These are phyloP conservation scores for Pachycephala philippinensis DNA, from an alignment of 2,113 vertebrate species.

Conservation along the genomic window DNA sequence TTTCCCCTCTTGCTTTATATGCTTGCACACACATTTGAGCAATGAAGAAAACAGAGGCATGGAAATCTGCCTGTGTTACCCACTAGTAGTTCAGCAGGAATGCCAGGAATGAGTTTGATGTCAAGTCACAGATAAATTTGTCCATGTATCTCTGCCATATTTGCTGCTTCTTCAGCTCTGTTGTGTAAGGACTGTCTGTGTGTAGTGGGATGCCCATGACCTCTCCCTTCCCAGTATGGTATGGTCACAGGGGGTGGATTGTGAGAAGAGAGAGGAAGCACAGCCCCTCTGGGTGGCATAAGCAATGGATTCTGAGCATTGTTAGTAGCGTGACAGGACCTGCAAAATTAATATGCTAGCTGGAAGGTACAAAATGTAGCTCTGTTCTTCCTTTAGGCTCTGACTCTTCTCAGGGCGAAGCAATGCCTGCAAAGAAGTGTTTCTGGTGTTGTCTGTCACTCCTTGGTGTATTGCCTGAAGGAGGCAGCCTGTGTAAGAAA, in stretches of 20 bases:
- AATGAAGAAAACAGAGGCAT: background rate
- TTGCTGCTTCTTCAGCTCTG: background rate
- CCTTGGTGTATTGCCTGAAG: conserved; percentile 8
- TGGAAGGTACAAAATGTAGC: background rate
- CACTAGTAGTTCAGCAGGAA: background rate
- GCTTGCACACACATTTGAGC: background rate
- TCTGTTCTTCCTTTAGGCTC: background rate
- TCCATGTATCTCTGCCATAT: background rate
- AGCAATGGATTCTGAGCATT: background rate
- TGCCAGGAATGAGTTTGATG: background rate
- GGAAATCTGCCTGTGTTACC: background rate
- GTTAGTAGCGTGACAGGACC: background rate
- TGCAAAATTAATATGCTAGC: conserved; percentile 13
- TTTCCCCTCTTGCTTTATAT: background rate
- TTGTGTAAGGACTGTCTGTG: background rate
- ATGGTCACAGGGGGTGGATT: background rate
- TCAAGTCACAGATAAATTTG: background rate
- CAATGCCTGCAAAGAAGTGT: background rate
- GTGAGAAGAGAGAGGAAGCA: background rate
- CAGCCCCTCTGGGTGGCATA: background rate
- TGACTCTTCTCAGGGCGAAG: background rate
- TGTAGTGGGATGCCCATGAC: background rate
- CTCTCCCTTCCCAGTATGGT: background rate
- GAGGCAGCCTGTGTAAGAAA: background rate
- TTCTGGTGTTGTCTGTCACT: background rate